Conservation (phyloP, 2,113 vertebrate species). For the Chamaetylas fuelleborni region DNA sequence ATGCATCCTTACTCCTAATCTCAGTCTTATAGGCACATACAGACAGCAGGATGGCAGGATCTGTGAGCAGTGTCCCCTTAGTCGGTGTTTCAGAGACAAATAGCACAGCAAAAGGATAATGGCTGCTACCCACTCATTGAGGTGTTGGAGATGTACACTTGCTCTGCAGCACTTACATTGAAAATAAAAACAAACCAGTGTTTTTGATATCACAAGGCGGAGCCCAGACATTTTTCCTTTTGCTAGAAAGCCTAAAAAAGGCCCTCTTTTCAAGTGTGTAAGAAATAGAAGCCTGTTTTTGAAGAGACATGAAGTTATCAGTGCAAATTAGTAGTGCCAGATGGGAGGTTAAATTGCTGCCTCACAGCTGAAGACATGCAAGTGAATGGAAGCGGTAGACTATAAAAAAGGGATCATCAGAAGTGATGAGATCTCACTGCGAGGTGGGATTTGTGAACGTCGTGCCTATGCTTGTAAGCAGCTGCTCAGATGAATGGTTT, state of each 20-base stretch:
- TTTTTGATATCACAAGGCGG: background rate
- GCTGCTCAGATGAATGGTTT: background rate
- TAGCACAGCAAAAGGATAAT: background rate
- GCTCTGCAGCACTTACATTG: background rate
- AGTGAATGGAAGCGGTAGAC: background rate
- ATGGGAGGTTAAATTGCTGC: constrained; percentile 47
- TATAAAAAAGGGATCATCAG: constrained; percentile 20
- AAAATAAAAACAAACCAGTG: background rate
- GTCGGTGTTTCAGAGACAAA: background rate
- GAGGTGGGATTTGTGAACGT: background rate
- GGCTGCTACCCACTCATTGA: background rate
- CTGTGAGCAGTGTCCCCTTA: background rate
- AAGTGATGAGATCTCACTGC: background rate
- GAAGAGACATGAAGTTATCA: constrained; percentile 13
- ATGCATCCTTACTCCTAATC: background rate
- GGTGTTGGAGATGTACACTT: background rate
- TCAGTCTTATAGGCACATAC: background rate
- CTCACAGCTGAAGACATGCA: constrained; percentile 13
- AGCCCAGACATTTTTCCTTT: background rate
- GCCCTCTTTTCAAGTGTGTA: background rate
- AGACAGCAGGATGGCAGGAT: background rate
- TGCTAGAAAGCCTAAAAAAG: background rate
- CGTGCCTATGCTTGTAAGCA: background rate
- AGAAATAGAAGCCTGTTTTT: constrained; percentile 22
- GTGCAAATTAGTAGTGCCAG: constrained; percentile 11